These are phyloP conservation scores for Pocillopora meandrina DNA, from an alignment of 92 coral and sea anemone species.

Conservation along the genomic window DNA sequence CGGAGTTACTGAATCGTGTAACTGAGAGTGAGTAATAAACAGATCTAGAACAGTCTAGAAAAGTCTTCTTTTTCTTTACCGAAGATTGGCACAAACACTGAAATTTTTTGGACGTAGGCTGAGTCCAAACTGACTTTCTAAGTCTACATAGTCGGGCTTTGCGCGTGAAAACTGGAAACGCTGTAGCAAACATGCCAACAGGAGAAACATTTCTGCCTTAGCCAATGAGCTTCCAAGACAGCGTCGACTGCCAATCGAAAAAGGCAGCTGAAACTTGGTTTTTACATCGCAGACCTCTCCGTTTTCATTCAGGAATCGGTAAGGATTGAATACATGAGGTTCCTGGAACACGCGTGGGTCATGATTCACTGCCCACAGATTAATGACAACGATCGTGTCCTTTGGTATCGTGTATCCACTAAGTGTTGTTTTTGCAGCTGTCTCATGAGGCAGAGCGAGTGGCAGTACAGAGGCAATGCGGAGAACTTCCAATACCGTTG, in stretches of 20 bases:
- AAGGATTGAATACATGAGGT: conserved; percentile 66
- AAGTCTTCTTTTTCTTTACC: conserved; percentile 1
- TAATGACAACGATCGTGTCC: conserved; percentile 70
- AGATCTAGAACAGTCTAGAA: neutral
- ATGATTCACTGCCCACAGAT: conserved; percentile 79
- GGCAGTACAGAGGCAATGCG: conserved; percentile 67
- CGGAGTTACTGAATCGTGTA: neutral
- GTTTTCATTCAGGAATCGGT: conserved; percentile 57
- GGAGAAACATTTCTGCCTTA: conserved; percentile 64
- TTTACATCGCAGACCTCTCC: conserved; percentile 57
- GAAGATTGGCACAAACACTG: conserved; percentile 23
- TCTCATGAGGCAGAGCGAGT: conserved; percentile 65
- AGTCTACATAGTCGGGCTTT: conserved; percentile 33
- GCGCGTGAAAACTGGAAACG: conserved; percentile 45
- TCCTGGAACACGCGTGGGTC: conserved; percentile 69
- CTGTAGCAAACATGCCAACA: conserved; percentile 71
- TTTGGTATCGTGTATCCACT: conserved; percentile 64
- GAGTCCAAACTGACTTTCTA: conserved; percentile 54
- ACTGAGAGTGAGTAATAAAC: neutral
- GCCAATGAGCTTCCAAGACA: conserved; percentile 77
- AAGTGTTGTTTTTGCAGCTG: conserved; percentile 53
- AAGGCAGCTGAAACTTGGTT: conserved; percentile 41
- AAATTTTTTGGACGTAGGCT: conserved; percentile 60
- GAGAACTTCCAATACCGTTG: conserved; percentile 72
- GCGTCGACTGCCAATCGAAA: conserved; percentile 77